phyloP scores from a whole-genome alignment of 2,797 vertebrate species.

The Pangasius larnaudii region DNA sequence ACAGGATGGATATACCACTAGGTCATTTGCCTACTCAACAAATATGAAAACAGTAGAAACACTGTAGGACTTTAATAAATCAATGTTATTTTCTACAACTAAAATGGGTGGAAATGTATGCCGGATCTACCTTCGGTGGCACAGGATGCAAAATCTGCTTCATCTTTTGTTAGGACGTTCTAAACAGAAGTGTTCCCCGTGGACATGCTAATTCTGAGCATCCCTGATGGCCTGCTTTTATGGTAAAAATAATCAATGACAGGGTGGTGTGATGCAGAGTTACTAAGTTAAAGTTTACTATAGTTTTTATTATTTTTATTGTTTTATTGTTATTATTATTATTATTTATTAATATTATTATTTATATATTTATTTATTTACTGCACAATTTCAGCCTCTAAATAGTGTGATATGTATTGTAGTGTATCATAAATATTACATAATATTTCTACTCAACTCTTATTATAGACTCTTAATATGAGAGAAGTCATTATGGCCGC shows the following conservation, averaged over 20 bases:
- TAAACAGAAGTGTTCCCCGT: not conserved
- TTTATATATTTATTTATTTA: not conserved
- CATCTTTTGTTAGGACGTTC: not conserved
- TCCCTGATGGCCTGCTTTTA: not conserved
- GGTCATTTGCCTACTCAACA: slow-evolving; percentile 9
- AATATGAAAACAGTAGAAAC: slow-evolving; percentile 8
- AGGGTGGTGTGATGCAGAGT: not conserved
- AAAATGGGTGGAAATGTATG: not conserved
- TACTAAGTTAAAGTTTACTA: not conserved
- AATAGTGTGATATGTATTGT: not conserved
- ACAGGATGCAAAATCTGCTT: not conserved
- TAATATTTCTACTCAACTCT: not conserved
- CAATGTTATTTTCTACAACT: not conserved
- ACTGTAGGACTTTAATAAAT: slow-evolving; percentile 11
- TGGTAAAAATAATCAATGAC: not conserved
- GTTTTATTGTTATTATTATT: not conserved
- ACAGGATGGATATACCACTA: not conserved
- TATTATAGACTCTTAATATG: not conserved
- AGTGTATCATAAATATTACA: not conserved
- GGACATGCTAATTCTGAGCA: not conserved
- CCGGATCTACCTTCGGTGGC: not conserved
- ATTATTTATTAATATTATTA: not conserved
- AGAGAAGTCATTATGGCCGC: not conserved
- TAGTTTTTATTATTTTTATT: no score
- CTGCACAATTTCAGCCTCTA: not conserved